Base-by-base conservation (phyloP, 2,888 invertebrate species). In the Dicyrtoma fusca region DNA sequence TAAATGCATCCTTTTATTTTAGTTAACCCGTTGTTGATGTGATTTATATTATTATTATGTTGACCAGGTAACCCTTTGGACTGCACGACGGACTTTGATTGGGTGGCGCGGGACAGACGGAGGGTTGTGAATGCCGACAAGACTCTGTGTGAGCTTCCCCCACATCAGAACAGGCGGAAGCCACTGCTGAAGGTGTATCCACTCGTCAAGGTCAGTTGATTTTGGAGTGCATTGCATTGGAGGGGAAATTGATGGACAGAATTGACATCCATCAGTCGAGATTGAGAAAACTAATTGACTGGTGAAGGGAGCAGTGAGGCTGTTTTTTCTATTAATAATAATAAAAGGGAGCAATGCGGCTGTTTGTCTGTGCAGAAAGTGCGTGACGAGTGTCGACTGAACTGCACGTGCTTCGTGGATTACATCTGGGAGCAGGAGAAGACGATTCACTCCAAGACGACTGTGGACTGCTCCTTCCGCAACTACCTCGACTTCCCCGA, bases 391-490 rank as follows among this genome's bases (percentile, higher is more conserved):
- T 80, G 80, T 59, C 76, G 74, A 2, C 72, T 76, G 11, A 80
- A 80, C 59, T 80, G 80, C 51, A 73, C 76, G 10, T 80, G 80
- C 57, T 72, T 73, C 23, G 76, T 80, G 42, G 76, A 76, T 23
- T 80, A 80, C 72, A 80, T 80, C 63, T 80, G 77, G 77, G 80
- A 80, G 51, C 74, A 76, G 34, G 75, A 77, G 14, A 74, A 77
- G 59, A 65, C 75, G 1, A 72, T 80, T 19, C 74, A 77, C 66
- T 74, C 90, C 0, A 86, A 91, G 72, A 89, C 89, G 65, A 88
- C 88, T 1, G 90, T 90, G 45, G 88, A 91, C 83, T 92, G 92
- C 82, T 87, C 88, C 13, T 80, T 85, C 53, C 84, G 86, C 65
- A 49, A 49, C 11, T 49, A 49, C 49, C 3, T 83, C 0, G 83